Percentiles rank a stretch among this genome's conserved stretches.
These are phyloP conservation scores for Actinia tenebrosa DNA, from an alignment of 64 coral and sea anemone species.

Conservation along the genomic window DNA sequence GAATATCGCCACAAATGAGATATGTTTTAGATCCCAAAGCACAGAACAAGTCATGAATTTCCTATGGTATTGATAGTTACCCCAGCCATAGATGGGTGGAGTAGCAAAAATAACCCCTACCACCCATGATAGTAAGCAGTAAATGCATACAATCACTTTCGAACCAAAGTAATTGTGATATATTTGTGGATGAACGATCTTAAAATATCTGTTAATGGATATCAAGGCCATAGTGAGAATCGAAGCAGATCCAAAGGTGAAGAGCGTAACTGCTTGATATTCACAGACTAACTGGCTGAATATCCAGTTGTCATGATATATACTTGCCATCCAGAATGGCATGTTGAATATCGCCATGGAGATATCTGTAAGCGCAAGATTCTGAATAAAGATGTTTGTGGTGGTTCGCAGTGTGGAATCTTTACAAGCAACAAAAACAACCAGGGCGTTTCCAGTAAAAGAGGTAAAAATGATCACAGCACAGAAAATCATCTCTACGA, in stretches of 20 bases:
- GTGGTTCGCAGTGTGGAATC: constrained; percentile 39
- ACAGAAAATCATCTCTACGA: constrained; percentile 15
- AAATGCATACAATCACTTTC: not conserved
- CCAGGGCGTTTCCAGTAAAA: constrained; percentile 14
- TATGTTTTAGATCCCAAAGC: constrained; percentile 23
- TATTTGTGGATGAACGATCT: constrained; percentile 22
- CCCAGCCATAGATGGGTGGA: constrained; percentile 36
- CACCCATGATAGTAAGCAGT: constrained; percentile 24
- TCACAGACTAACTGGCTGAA: constrained; percentile 33
- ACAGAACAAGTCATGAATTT: constrained; percentile 17
- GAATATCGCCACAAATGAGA: constrained; percentile 35
- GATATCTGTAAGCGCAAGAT: constrained; percentile 45
- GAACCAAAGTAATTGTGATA: constrained; percentile 30
- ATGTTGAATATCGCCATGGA: constrained; percentile 38
- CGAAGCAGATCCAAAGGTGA: constrained; percentile 50
- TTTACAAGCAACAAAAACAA: constrained; percentile 29
- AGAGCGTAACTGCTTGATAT: constrained; percentile 3
- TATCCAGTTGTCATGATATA: constrained; percentile 39
- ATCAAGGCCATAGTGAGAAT: constrained; percentile 45
- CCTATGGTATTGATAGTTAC: constrained; percentile 2
- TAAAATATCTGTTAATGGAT: constrained; percentile 54
- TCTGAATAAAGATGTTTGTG: constrained; percentile 50
- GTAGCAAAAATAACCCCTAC: constrained; percentile 3
- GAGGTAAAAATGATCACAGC: constrained; percentile 4
- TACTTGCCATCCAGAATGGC: constrained; percentile 53